Base-by-base conservation (phyloP, 2,797 vertebrate species). In the Loriculus beryllinus region DNA sequence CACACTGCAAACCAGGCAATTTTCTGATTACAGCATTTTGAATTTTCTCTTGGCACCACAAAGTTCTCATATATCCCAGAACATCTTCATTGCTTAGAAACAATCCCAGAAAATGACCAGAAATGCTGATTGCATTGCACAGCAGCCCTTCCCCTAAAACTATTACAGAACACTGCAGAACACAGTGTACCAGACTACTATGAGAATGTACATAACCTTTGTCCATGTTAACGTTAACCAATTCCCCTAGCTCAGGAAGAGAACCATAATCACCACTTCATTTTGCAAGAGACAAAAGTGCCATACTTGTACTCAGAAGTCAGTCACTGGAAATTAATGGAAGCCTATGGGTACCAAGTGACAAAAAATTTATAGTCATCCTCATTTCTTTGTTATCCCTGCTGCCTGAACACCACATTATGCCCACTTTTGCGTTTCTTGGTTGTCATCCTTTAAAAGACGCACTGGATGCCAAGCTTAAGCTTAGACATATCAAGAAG, bases 401-500 rank as follows among this genome's bases (percentile, higher is more conserved):
- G 1, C 31, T 76, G 11, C 60, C 70, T 78, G 43, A 85, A 93
- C 78, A 59, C 35, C 67, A 79, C 23, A 14, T 56, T 60, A 15
- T 42, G 9, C 31, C 78, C 35, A 43, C 43, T 82, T 70, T n/a
- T 63, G 15, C 25, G 37, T 82, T 57, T 86, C 76, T 82, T 67
- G 3, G 56, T 43, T 88, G 62, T 69, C 72, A 65, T 29, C 77
- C 80, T 79, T 86, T 84, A 67, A 82, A 90, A 91, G 59, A 63
- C 2, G 1, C 25, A 25, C 31, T 54, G 74, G 90, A 88, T 90
- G 85, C 47, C 85, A 84, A 48, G 13, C 23, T 89, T 43, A 39
- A 86, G n/a, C 63, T 88, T 63, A 29, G 7, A 76, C 70, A 51
- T 33, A 76, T 31, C 79, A 88, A 92, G 95, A 96, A 97, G 82